These are phyloP conservation scores for Daptonema setosum DNA, from an alignment of 2,888 invertebrate genomes.

Conservation along the genomic window DNA sequence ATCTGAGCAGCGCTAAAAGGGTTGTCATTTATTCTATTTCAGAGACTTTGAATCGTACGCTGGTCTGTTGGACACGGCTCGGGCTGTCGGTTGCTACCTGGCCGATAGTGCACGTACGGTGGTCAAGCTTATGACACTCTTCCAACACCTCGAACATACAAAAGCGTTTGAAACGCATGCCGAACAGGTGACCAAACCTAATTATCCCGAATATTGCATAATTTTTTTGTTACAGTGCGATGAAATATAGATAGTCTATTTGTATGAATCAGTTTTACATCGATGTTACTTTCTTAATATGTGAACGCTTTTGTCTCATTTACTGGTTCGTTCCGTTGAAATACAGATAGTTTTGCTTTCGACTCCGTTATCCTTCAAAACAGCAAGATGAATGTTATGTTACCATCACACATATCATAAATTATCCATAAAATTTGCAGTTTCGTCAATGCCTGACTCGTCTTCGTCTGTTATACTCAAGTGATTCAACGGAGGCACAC, in stretches of 20 bases:
- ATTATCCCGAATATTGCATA: neutral
- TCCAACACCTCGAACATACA: neutral
- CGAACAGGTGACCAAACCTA: neutral
- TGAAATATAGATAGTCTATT: too few relatives aligned
- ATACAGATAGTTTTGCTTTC: too few relatives aligned
- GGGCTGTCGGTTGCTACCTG: neutral
- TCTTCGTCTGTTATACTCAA: conserved; percentile 37
- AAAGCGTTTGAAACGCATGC: neutral
- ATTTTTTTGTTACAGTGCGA: too few relatives aligned
- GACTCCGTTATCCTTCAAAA: too few relatives aligned
- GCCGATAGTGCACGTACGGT: neutral
- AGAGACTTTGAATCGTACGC: neutral
- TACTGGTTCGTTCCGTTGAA: too few relatives aligned
- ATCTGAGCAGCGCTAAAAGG: neutral
- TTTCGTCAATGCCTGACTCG: neutral
- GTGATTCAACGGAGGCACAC: conserved; percentile 47
- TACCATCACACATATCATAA: neutral
- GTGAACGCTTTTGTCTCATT: too few relatives aligned
- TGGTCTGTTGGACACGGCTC: neutral
- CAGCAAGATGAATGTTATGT: neutral
- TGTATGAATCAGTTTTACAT: too few relatives aligned
- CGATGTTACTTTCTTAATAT: too few relatives aligned
- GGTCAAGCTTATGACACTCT: neutral
- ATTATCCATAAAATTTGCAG: neutral
- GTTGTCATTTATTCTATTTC: neutral